These are phyloP conservation scores for Linyphia triangularis DNA, from an alignment of 2,888 invertebrate genomes.

Conservation along the genomic window DNA sequence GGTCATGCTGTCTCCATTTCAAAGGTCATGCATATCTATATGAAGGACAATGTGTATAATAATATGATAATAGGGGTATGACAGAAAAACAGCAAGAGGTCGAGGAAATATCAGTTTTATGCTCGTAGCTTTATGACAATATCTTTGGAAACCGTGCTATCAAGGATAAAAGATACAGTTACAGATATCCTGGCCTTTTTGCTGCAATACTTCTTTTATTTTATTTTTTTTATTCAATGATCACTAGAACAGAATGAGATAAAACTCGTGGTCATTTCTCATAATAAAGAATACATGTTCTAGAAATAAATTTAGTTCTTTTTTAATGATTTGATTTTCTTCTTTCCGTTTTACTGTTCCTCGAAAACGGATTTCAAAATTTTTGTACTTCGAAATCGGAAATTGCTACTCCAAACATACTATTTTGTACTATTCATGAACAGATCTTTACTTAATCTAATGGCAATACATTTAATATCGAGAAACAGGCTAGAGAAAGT, in stretches of 20 bases:
- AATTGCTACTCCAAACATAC: too few species aligned
- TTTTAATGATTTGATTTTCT: too few species aligned
- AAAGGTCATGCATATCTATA: background rate
- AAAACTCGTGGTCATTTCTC: background rate
- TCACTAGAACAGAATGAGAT: background rate
- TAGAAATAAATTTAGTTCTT: background rate
- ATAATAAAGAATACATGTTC: background rate
- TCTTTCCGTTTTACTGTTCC: too few species aligned
- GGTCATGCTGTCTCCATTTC: too few species aligned
- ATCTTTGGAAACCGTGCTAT: background rate
- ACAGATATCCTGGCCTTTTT: background rate
- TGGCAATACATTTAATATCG: too few species aligned
- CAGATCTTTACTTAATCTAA: too few species aligned
- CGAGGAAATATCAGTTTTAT: background rate
- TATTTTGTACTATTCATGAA: too few species aligned
- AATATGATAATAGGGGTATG: background rate
- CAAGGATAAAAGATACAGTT: conserved; percentile 3
- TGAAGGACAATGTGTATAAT: background rate
- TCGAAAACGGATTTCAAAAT: too few species aligned
- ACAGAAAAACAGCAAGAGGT: background rate
- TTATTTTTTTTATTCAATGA: background rate
- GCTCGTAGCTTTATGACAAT: background rate
- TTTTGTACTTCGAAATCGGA: too few species aligned
- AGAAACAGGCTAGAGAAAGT: too few species aligned
- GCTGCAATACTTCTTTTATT: background rate